Conservation (phyloP, 2,113 vertebrate genomes). For the Abramis brama region DNA sequence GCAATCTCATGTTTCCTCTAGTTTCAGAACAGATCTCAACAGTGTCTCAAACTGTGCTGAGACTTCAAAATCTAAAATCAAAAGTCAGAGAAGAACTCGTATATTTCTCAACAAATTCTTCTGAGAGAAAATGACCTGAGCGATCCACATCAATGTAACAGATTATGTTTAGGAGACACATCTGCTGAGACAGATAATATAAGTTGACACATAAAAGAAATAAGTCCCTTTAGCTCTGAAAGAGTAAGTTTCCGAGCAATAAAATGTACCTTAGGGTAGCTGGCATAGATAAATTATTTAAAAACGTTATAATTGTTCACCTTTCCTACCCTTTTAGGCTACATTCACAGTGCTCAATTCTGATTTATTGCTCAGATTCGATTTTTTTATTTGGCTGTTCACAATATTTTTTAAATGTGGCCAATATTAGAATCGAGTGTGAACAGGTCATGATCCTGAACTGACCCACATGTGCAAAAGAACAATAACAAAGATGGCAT, state of each 20-base stretch:
- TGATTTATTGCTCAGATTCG: no score
- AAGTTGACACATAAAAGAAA: not conserved
- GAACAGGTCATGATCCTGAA: no score
- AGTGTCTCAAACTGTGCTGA: not conserved
- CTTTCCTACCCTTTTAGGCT: not conserved
- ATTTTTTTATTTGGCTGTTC: no score
- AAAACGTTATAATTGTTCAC: not conserved
- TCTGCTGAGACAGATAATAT: not conserved
- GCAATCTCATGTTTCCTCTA: not conserved
- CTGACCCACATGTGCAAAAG: no score
- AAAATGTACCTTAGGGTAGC: not conserved
- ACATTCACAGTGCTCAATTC: no score
- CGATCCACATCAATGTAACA: not conserved
- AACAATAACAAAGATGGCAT: no score
- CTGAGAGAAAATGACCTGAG: not conserved
- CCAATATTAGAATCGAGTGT: no score
- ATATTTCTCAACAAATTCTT: not conserved
- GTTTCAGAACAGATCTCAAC: not conserved
- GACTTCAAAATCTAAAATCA: not conserved
- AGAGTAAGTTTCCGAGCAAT: not conserved
- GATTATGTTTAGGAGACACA: not conserved
- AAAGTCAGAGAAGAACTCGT: not conserved
- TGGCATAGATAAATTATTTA: not conserved
- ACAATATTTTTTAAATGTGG: no score
- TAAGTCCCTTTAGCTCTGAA: not conserved